These are phyloP conservation scores for Mesoligia furuncula DNA, from an alignment of 2,888 invertebrate genomes.

Conservation along the genomic window DNA sequence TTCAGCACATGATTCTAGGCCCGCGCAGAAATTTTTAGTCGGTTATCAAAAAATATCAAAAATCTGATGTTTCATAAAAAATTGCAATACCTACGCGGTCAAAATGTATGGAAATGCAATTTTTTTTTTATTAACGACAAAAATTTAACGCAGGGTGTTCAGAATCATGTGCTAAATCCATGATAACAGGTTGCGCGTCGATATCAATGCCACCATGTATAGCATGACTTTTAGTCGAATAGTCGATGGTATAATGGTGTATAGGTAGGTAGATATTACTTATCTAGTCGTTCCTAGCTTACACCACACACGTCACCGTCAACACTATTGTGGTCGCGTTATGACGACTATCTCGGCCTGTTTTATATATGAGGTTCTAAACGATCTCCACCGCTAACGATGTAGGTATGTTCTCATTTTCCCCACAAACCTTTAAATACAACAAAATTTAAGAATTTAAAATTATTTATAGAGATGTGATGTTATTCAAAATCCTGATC, in stretches of 20 bases:
- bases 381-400: slow-evolving; percentile 54
- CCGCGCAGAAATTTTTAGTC: no score
- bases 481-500: not conserved
- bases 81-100: not conserved
- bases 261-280: not conserved
- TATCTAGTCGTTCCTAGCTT: slow-evolving; percentile 25
- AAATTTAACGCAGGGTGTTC: not conserved
- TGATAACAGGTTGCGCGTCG: not conserved
- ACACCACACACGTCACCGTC: slow-evolving; percentile 47
- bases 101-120: not conserved
- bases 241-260: not conserved
- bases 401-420: slow-evolving; percentile 38
- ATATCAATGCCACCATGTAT: not conserved
- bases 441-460: not conserved
- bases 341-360: slow-evolving; percentile 61
- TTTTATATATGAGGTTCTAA: slow-evolving; percentile 57
- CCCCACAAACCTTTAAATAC: not conserved
- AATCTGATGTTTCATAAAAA: no score
- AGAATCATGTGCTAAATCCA: not conserved
- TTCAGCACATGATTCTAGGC: no score
- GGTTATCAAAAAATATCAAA: no score
- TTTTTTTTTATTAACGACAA: not conserved
- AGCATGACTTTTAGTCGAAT: not conserved
- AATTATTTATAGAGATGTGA: slow-evolving; percentile 2
- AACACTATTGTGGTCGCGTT: slow-evolving; percentile 60